phyloP scores from a whole-genome alignment of 1,140 invertebrate genomes.

The Cataglyphis hispanica region DNA sequence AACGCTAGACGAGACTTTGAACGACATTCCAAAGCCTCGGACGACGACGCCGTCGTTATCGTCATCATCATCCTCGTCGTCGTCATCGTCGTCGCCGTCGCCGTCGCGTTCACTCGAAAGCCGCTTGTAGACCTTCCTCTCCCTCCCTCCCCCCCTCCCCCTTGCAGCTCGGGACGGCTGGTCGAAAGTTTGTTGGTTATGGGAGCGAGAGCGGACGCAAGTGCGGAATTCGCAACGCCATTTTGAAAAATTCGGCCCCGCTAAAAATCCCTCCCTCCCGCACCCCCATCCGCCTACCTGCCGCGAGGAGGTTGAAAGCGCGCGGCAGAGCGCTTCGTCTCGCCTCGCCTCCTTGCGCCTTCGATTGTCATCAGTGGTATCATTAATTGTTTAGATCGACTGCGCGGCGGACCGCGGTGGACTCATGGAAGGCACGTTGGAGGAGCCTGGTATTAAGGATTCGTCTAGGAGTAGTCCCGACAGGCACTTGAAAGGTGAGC shows the following conservation, averaged over 20 bases:
- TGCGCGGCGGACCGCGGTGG: conserved; percentile 74
- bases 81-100: too few species aligned
- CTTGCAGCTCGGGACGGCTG: neutral
- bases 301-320: conserved; percentile 28
- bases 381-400: conserved; percentile 76
- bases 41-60: conserved; percentile 1
- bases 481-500: conserved; percentile 80
- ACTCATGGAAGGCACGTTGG: conserved; percentile 85
- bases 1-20: neutral
- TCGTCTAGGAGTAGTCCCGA: conserved; percentile 79
- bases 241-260: conserved; percentile 84
- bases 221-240: conserved; percentile 84
- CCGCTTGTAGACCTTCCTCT: too few species aligned
- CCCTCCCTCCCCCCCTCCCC: neutral
- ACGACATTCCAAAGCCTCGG: neutral
- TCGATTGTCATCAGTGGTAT: conserved; percentile 64
- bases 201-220: conserved; percentile 77
- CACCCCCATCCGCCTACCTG: conserved; percentile 22
- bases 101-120: too few species aligned
- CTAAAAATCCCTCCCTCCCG: conserved; percentile 66
- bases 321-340: conserved; percentile 65
- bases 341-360: neutral
- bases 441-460: conserved; percentile 84
- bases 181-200: conserved; percentile 78
- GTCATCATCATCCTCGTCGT: too few species aligned